These are phyloP conservation scores for Lethocerus indicus DNA, from an alignment of 1,140 invertebrate genomes.

Conservation along the genomic window DNA sequence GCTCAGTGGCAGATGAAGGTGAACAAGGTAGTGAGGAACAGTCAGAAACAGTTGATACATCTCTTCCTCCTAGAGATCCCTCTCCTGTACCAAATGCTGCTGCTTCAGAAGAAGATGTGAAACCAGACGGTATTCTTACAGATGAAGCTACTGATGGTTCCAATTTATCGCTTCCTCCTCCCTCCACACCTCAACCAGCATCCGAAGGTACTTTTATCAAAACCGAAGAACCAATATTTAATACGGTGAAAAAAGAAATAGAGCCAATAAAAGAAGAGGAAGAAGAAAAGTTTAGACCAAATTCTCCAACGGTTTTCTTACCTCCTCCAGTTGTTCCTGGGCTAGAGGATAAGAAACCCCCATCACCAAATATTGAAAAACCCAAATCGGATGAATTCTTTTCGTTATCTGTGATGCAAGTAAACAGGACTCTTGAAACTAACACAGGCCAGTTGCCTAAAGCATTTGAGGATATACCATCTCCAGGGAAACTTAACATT, in stretches of 20 bases:
- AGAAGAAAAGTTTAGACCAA: conserved; percentile 8
- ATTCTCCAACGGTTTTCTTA: conserved; percentile 4
- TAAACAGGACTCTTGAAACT: conserved; percentile 4
- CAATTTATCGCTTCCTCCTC: conserved; percentile 13
- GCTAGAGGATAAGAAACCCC: conserved; percentile 12
- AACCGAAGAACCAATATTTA: neutral
- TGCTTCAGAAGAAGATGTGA: conserved; percentile 2
- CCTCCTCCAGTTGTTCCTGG: neutral
- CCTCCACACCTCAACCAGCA: conserved; percentile 15
- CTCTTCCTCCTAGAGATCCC: conserved; percentile 2
- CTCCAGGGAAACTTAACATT: conserved; percentile 15
- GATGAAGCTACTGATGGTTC: conserved; percentile 7
- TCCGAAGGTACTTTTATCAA: neutral
- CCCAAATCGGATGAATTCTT: conserved; percentile 17
- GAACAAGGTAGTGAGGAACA: conserved; percentile 26
- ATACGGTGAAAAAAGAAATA: neutral
- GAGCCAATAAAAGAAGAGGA: conserved; percentile 6
- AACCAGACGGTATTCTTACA: neutral
- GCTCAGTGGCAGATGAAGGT: conserved; percentile 45
- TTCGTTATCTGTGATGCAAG: conserved; percentile 7
- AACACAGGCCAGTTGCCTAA: conserved; percentile 12
- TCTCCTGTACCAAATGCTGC: conserved; percentile 2
- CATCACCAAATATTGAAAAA: conserved; percentile 11
- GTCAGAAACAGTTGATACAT: conserved; percentile 9
- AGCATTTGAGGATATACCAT: conserved; percentile 16